Evolutionary conservation across 2,113 vertebrate genomes (phyloP), one percentile per base, ranked within the genome.

Genomic region (Corythornis madagascariensis): DNA sequence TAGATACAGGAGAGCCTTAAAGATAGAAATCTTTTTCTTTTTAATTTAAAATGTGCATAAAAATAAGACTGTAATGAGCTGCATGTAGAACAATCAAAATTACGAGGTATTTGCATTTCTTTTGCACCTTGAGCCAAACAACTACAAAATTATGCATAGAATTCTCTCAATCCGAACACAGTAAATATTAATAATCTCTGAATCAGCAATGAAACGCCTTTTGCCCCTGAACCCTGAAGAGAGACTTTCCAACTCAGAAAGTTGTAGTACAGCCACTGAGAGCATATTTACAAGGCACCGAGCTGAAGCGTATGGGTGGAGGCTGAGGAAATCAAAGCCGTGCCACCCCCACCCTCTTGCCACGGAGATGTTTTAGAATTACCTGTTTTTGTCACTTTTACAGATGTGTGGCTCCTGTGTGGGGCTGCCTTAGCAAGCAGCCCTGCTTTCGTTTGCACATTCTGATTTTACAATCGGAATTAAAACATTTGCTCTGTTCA

Each of bases 401-500:
- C 78, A 94, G 87, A 91, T 74, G 64, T 35, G 48, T 59, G 78
- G 22, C 70, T 67, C 84, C 20, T 6, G 84, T n/a, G 64, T 25
- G 59, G 73, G 1, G 2, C 88, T 80, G 86, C 10, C 6, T 55
- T 86, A 86, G 83, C 88, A 94, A 90, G 86, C 74, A 28, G 86
- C 86, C 42, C 3, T 29, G 40, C 75, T 82, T 76, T 82, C 90
- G 50, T 80, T 93, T 70, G 72, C 48, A 59, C 93, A 79, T 92
- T 79, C 83, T 65, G 89, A 84, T 96, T 79, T 90, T 88, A 96
- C 88, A 89, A 85, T 67, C 70, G 38, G 89, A 96, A 97, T 52
- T 89, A 96, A 95, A 97, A 96, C 94, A 94, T 95, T 97, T 93
- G 93, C 90, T 96, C 82, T 92, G 92, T 94, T 96, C 57, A n/a